phyloP scores from a whole-genome alignment of 1,140 invertebrate genomes.

The Dysdera silvatica region DNA sequence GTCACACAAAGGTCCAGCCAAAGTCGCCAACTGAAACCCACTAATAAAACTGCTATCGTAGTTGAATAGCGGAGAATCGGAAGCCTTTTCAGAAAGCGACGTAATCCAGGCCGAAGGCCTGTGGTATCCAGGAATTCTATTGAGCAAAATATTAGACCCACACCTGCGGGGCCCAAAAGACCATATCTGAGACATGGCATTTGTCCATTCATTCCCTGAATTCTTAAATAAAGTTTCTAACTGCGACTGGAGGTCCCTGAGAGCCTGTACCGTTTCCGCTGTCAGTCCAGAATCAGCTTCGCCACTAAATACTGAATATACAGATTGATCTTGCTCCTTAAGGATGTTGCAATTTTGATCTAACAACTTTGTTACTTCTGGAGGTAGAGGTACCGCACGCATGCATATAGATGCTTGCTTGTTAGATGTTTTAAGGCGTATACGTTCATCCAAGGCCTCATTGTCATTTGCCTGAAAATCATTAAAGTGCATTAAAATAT shows the following conservation, averaged over 20 bases:
- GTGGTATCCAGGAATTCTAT: slow-evolving; percentile 49
- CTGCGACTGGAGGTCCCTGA: slow-evolving; percentile 54
- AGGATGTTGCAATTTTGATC: slow-evolving; percentile 54
- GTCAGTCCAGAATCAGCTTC: slow-evolving; percentile 13
- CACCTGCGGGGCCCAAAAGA: slow-evolving; percentile 80
- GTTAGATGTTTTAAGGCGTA: slow-evolving; percentile 60
- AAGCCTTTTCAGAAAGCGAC: neutral
- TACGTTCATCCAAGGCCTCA: slow-evolving; percentile 40
- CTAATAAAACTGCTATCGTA: slow-evolving; percentile 76
- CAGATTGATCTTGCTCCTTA: slow-evolving; percentile 49
- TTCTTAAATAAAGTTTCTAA: slow-evolving; percentile 56
- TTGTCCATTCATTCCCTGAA: slow-evolving; percentile 50
- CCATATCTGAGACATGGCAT: slow-evolving; percentile 68
- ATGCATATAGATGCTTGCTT: slow-evolving; percentile 65
- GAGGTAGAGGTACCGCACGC: slow-evolving; percentile 68
- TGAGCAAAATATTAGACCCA: slow-evolving; percentile 81
- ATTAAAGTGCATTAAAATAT: no score
- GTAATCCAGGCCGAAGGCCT: slow-evolving; percentile 24
- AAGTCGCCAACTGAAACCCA: slow-evolving; percentile 87
- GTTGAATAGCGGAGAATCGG: slow-evolving; percentile 27
- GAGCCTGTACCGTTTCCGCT: slow-evolving; percentile 15
- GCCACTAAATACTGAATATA: slow-evolving; percentile 29
- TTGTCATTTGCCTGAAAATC: neutral
- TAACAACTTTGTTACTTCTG: slow-evolving; percentile 60
- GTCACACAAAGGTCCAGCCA: slow-evolving; percentile 85